Base-by-base conservation (phyloP, 2,888 invertebrate genomes). In the Geotrupes spiniger region DNA sequence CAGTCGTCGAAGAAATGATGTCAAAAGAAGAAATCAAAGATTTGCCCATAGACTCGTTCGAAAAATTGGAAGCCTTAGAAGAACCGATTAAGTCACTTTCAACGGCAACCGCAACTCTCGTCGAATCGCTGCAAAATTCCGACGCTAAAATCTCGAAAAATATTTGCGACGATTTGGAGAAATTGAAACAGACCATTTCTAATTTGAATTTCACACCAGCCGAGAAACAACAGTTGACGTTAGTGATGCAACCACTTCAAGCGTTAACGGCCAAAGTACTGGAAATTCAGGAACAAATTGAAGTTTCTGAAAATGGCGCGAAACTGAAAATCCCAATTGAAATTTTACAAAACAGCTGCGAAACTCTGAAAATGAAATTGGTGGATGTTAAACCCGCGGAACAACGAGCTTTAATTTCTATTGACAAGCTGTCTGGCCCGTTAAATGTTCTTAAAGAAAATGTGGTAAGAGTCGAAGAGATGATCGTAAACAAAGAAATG, bases 81-180 rank as follows among this genome's bases (percentile, higher is more conserved):
- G 49, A 49, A 33, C 49, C 49, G 9, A 40, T 44, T n/a, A 43
- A 39, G 11, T 21, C 38, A 2, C 33, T 44, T 26, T 29, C 43
- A 14, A 31, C 14, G 33, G 27, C 38, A 11, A 40, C 39, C 2
- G 33, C 2, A 33, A 33, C 12, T 14, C 33, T 15, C 12, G 15
- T 33, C 14, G 2, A 33, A 10, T 33, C 33, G 9, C 2, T 17
- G 11, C 2, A 1, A 11, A 38, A n/a, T 3, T 17, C 25, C 38
- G 15, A 38, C n/a, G n/a, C 14, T 38, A n/a, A 17, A 38, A 4
- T 14, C 14, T 29, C 10, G 12, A 6, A 33, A 33, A 14, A 33
- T 10, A 15, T 15, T 33, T 33, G 2, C 6, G 1, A 8, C n/a
- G 12, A 33, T 6, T 21, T 33, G 33, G 15, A 33, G 2, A 8